Conservation (phyloP, 2,888 invertebrate genomes). For the Limnephilus rhombicus region DNA sequence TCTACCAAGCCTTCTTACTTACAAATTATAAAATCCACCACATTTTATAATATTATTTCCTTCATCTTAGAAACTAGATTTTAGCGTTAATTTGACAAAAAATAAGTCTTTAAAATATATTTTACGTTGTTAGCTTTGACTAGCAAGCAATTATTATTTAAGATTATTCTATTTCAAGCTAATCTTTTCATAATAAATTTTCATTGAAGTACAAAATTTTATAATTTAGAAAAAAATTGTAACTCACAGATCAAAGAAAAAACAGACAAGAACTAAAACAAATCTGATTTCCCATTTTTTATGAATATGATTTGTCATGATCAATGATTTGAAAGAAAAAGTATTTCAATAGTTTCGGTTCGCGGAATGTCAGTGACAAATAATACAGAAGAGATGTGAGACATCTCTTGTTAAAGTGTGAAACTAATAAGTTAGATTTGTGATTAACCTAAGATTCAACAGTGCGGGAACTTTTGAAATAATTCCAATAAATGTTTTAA, state of each 20-base stretch:
- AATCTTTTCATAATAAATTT: not conserved
- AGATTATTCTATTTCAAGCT: conserved; percentile 1
- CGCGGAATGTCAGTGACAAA: no score
- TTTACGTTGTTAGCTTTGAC: conserved; percentile 46
- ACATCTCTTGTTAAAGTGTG: no score
- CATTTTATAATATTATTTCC: not conserved
- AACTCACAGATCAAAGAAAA: not conserved
- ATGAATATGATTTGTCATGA: no score
- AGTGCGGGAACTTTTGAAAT: no score
- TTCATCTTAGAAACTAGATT: conserved; percentile 15
- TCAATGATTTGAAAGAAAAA: no score
- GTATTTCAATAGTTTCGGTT: no score
- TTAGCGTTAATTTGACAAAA: not conserved
- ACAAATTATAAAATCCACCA: not conserved
- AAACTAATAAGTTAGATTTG: no score
- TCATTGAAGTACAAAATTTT: not conserved
- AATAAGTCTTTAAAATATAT: conserved; percentile 12
- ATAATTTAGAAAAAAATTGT: not conserved
- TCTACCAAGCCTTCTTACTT: conserved; percentile 18
- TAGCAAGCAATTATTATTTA: conserved; percentile 20
- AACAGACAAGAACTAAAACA: not conserved
- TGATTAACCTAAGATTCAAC: no score
- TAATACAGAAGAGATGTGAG: no score
- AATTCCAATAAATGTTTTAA: no score
- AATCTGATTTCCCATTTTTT: no score